Evolutionary conservation across 2,797 vertebrate species (phyloP).

Genomic region (Poecilia velifera): DNA sequence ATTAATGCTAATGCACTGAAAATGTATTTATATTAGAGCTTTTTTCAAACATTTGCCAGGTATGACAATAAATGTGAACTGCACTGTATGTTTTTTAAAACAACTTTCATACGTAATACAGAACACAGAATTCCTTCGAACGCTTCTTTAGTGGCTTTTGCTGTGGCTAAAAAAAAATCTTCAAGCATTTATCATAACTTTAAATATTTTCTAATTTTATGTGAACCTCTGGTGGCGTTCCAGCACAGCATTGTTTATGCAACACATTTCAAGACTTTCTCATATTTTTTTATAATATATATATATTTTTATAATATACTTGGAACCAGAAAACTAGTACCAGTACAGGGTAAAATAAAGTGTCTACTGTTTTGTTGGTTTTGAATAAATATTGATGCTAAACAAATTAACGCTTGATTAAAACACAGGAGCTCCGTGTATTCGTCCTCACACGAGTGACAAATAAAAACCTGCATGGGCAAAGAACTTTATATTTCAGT

Average conservation of each 20-base stretch:
- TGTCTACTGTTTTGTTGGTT: neutral
- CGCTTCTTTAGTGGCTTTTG: neutral
- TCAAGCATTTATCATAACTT: too few species aligned
- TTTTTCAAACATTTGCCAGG: neutral
- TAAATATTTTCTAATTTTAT: too few species aligned
- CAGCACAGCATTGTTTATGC: neutral
- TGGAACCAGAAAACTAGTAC: neutral
- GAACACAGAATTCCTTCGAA: neutral
- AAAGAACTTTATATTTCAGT: neutral
- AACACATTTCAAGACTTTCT: neutral
- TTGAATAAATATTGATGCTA: neutral
- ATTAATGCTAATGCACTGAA: neutral
- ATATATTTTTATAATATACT: neutral
- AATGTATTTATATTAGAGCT: neutral
- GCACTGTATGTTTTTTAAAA: neutral
- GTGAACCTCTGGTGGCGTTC: too few species aligned
- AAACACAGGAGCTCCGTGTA: neutral
- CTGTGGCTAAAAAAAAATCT: too few species aligned
- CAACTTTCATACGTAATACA: neutral
- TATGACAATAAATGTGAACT: neutral
- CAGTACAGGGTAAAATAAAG: neutral
- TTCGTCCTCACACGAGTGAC: neutral
- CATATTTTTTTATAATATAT: neutral
- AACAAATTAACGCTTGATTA: neutral
- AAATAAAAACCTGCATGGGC: neutral